phyloP scores from a whole-genome alignment of 1,140 invertebrate species.

The Ceratoteleas bidentatus region DNA sequence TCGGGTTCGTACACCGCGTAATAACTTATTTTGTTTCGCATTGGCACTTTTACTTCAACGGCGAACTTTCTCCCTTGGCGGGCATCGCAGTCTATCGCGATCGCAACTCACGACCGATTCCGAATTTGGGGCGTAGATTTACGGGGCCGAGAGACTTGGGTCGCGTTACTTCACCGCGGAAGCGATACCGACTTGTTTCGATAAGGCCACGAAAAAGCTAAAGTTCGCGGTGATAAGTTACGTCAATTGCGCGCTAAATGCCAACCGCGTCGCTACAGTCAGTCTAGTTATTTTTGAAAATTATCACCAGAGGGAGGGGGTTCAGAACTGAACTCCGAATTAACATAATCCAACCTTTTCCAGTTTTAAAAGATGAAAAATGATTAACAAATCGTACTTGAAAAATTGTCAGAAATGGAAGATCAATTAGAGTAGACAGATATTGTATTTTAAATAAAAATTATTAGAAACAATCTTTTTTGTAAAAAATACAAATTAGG shows the following conservation, averaged over 20 bases:
- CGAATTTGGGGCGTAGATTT: slow-evolving; percentile 31
- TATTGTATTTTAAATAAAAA: no score
- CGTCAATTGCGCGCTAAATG: slow-evolving; percentile 24
- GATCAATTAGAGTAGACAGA: no score
- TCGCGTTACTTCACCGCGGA: slow-evolving; percentile 33
- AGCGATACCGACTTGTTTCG: slow-evolving; percentile 34
- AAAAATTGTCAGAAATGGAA: no score
- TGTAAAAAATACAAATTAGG: background rate
- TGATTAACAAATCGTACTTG: no score
- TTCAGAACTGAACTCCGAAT: background rate
- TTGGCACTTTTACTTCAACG: slow-evolving; percentile 44
- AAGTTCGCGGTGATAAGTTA: slow-evolving; percentile 34
- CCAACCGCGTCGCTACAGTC: no score
- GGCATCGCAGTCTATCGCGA: slow-evolving; percentile 18
- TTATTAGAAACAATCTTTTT: background rate
- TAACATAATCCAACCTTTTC: background rate
- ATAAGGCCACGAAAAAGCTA: slow-evolving; percentile 15
- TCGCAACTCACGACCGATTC: slow-evolving; percentile 28
- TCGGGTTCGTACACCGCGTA: slow-evolving; percentile 31
- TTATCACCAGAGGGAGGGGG: no score
- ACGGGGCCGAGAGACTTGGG: slow-evolving; percentile 9
- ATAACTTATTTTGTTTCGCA: slow-evolving; percentile 39
- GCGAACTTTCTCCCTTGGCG: slow-evolving; percentile 41
- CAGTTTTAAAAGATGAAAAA: no score
- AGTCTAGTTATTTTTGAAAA: no score